phyloP scores from a whole-genome alignment of 2,113 vertebrate species.

The Dipodomys spectabilis region DNA sequence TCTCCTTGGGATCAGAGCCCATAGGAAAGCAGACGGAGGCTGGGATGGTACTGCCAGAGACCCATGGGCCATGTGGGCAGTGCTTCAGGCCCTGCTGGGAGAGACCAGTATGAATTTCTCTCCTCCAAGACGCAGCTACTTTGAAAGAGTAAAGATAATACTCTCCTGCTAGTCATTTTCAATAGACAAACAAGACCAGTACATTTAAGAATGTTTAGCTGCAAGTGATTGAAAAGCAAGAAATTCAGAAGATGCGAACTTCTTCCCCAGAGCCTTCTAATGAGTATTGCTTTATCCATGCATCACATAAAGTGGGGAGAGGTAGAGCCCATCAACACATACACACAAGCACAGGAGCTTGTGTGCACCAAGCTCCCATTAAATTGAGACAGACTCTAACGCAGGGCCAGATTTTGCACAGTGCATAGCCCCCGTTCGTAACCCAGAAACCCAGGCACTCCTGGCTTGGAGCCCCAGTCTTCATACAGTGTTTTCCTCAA shows the following conservation, averaged over 20 bases:
- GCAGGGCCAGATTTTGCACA: not conserved
- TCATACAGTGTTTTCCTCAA: not conserved
- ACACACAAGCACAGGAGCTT: not conserved
- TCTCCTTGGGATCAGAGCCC: not conserved
- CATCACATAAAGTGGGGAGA: fast-evolving
- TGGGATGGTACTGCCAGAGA: not conserved
- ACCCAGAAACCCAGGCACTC: not conserved
- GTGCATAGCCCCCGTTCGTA: not conserved
- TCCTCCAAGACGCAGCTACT: not conserved
- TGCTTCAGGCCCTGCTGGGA: not conserved
- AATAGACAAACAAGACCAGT: constrained; percentile 46
- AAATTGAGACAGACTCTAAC: not conserved
- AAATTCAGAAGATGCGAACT: constrained; percentile 49
- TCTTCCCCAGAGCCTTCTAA: not conserved
- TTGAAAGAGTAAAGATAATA: constrained; percentile 27
- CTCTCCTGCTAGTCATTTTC: not conserved
- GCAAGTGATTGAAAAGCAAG: constrained; percentile 75
- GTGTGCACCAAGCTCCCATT: not conserved
- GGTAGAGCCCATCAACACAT: not conserved
- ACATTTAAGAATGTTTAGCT: constrained; percentile 73
- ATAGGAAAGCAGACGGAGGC: not conserved
- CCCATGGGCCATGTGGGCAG: not conserved
- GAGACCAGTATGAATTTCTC: not conserved
- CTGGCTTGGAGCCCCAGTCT: not conserved
- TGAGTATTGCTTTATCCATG: constrained; percentile 15